Conservation (phyloP, 1,140 invertebrate genomes). For the Penaeus vannamei region DNA sequence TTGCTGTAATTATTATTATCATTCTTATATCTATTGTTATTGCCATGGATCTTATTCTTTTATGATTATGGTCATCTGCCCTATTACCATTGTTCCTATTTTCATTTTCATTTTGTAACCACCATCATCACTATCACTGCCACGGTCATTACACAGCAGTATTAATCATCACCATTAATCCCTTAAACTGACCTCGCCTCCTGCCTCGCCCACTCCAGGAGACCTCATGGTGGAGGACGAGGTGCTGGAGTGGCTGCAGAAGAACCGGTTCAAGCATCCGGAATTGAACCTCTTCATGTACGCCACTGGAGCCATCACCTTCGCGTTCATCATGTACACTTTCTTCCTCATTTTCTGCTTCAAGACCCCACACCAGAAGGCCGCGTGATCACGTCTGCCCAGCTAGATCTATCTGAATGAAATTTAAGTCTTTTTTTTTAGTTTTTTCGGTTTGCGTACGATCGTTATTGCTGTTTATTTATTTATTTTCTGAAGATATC, state of each 20-base stretch:
- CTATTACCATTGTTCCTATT: too few relatives aligned
- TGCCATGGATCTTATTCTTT: too few relatives aligned
- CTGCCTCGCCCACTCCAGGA: slow-evolving; percentile 75
- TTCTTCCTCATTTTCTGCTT: slow-evolving; percentile 92
- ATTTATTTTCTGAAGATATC: not conserved
- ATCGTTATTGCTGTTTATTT: slow-evolving; percentile 5
- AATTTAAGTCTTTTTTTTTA: not conserved
- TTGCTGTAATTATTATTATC: too few relatives aligned
- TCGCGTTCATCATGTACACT: slow-evolving; percentile 91
- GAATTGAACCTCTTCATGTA: slow-evolving; percentile 97
- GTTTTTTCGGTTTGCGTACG: too few relatives aligned
- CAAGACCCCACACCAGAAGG: slow-evolving; percentile 62
- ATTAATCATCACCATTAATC: too few relatives aligned
- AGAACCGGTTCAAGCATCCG: slow-evolving; percentile 92
- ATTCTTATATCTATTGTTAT: too few relatives aligned
- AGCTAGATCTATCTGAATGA: not conserved
- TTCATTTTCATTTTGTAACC: not conserved
- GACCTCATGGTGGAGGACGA: slow-evolving; percentile 87
- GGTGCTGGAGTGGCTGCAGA: slow-evolving; percentile 93
- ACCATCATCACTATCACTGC: not conserved
- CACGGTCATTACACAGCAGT: not conserved
- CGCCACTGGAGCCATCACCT: slow-evolving; percentile 86
- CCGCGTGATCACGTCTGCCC: slow-evolving; percentile 44
- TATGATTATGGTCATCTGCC: too few relatives aligned
- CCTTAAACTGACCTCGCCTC: too few relatives aligned